Evolutionary conservation across 2,888 invertebrate genomes (phyloP), one percentile per base, ranked within the genome.

Genomic region (Drosophila neoperkinsi): DNA sequence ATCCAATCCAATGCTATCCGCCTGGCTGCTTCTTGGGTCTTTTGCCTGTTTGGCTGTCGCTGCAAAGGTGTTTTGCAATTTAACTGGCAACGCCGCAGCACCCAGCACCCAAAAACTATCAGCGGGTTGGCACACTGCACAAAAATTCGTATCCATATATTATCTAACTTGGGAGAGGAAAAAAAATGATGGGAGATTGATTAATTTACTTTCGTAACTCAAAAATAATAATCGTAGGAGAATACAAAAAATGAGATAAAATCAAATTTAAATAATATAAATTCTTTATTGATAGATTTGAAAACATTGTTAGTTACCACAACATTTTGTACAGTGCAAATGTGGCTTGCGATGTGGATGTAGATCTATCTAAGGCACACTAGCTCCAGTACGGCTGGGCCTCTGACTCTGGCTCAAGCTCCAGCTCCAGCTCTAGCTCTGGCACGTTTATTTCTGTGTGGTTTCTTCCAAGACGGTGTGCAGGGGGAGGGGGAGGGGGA

Each of bases 41-140:
- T 56, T 36, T 49, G 43, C 53, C 63, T 74, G 51, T 57, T 71
- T 71, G 66, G 79, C 84, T 88, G 82, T 84, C 81, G 89, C 87
- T 87, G 84, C 81, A 88, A 88, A 88, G 88, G 90, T 88, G 90
- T 88, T 90, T 88, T 90, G 90, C 88, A 88, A 90, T 88, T 88
- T 89, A 87, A 72, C 87, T 89, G 84, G 87, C 88, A 79, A 81
- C 77, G 79, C 85, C 73, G 81, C 79, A 70, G 75, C 79, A 77
- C 56, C 67, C 74, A 77, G 69, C 74, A 61, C 64, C 79, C 59
- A 77, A 79, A 81, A 72, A 61, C 71, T 58, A 79, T 49, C 74
- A 70, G 70, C 70, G 31, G 41, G 1, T 43, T 30, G 21, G 0
- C 10, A 33, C 57, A 57, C 43, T 31, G 18, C 10, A 18, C 31